phyloP scores from a whole-genome alignment of 2,797 vertebrate species.

The Taeniopygia guttata region DNA sequence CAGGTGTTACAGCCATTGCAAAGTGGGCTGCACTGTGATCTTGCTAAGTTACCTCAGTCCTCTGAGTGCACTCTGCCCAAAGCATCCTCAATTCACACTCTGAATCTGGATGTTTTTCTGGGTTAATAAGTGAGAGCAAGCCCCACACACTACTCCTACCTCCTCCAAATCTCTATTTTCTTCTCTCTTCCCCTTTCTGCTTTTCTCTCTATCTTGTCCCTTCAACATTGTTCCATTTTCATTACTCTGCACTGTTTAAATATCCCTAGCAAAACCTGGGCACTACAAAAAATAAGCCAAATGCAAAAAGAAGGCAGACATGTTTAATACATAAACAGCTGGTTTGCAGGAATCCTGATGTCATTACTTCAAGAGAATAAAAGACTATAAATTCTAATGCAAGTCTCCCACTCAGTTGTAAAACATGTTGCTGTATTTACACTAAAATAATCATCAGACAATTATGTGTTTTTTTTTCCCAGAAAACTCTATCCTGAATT shows the following conservation, averaged over 20 bases:
- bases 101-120: background rate
- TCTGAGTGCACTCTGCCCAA: background rate
- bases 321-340: background rate
- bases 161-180: background rate
- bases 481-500: conserved; percentile 26
- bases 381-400: background rate
- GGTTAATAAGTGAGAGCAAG: accelerated
- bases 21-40: background rate
- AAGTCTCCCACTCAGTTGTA: conserved; percentile 11
- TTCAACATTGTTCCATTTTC: background rate
- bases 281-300: background rate
- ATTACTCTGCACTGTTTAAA: background rate
- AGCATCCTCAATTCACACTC: background rate
- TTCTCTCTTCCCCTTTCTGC: background rate
- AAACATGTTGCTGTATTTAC: conserved; percentile 14
- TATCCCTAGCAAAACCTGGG: background rate
- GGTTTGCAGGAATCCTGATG: background rate
- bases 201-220: background rate
- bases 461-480: background rate
- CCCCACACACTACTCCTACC: background rate
- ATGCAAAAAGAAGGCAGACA: background rate
- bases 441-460: background rate
- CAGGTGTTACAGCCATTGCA: background rate
- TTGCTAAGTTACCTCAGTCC: background rate
- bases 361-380: background rate